Conservation (phyloP, 1,140 invertebrate species). For the Pissodes strobi region DNA sequence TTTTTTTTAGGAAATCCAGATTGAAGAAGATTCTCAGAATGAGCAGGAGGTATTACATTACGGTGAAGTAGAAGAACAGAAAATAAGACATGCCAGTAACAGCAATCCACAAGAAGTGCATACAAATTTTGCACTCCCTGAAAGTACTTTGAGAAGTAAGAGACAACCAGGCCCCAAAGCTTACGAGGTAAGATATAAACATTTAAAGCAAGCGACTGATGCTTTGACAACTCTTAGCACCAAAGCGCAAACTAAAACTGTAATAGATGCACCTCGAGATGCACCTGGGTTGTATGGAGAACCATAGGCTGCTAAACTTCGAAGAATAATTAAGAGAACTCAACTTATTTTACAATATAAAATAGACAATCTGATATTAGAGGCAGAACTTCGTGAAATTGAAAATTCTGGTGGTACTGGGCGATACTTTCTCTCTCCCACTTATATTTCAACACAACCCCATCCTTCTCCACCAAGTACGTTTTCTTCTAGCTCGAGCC, state of each 20-base stretch:
- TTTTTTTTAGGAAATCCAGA: not conserved
- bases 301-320: constrained; percentile 10
- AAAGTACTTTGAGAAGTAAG: constrained; percentile 1
- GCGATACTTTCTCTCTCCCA: constrained; percentile 9
- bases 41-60: not conserved
- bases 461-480: constrained; percentile 9
- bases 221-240: constrained; percentile 16
- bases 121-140: too few relatives aligned
- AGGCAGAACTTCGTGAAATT: constrained; percentile 24
- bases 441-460: constrained; percentile 1
- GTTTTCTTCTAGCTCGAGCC: not conserved
- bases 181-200: constrained; percentile 3
- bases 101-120: not conserved
- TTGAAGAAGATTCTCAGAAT: not conserved
- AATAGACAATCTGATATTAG: constrained; percentile 22
- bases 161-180: not conserved
- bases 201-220: constrained; percentile 19
- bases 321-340: constrained; percentile 20
- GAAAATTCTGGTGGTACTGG: constrained; percentile 7
- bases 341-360: constrained; percentile 27
- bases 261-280: constrained; percentile 6
- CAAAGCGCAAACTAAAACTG: constrained; percentile 12
- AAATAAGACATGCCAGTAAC: not conserved
- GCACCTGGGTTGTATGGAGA: constrained; percentile 14
- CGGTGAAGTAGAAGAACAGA: not conserved